Evolutionary conservation across 2,888 invertebrate species (phyloP), one percentile per base, ranked within the genome.

Genomic region (Liodrosophila aerea): DNA sequence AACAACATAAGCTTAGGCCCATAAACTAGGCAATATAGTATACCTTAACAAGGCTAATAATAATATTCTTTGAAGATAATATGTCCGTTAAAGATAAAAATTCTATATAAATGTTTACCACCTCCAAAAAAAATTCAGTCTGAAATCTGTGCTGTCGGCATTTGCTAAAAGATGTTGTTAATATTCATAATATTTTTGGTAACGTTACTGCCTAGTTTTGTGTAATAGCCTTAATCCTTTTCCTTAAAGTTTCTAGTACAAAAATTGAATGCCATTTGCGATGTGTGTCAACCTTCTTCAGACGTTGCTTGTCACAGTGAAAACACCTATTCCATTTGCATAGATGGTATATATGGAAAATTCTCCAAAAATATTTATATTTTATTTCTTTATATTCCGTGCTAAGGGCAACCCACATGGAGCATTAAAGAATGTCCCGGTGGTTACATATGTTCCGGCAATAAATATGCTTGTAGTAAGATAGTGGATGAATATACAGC

Each of bases 161-260:
- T 29, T 15, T 44, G 11, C 27, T 13, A 9, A 44, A 49, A 43
- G 22, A 74, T 76, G 75, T 80, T 57, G 76, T 7, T 59, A 37
- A 59, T 36, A 27, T 4, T 63, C 2, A 9, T 73, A 4, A 29
- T 65, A 13, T 11, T 46, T 16, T 29, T 82, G 78, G 83, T 76
- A 82, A 77, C 29, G 5, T 64, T 15, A 22, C 7, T 8, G 8
- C 3, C 18, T 22, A 27, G 27, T 41, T n/a, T 27, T 13, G 2
- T 8, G 11, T 13, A 7, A 27, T 27, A 7, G 11, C 12, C 1
- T 12, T 27, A 9, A 41, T 27, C 8, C 12, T 27, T 27, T 11
- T 7, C 18, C 1, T 27, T 8, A 27, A 12, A 41, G 40, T 11
- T 41, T 7, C n/a, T 41, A 13, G 40, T 41, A 18, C 27, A 27